Conservation (phyloP, 2,797 vertebrate species). For the Chrysocyon brachyurus region DNA sequence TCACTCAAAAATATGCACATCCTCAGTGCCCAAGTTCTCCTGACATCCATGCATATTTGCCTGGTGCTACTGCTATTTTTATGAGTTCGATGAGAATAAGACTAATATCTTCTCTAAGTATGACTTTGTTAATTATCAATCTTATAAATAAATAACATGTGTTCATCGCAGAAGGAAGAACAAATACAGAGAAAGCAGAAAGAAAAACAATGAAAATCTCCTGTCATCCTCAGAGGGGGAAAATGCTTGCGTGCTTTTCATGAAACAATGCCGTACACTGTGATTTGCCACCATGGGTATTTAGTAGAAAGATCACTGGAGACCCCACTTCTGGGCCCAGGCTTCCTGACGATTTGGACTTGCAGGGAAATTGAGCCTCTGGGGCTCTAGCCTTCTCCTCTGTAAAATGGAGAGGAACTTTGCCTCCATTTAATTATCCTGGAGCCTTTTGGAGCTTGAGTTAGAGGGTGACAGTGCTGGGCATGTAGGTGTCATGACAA, state of each 20-base stretch:
- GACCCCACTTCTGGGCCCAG: no score
- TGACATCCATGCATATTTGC: background rate
- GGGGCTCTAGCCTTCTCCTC: background rate
- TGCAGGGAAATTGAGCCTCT: background rate
- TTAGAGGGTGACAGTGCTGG: background rate
- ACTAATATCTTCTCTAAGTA: background rate
- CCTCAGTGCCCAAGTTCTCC: background rate
- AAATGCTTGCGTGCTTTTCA: background rate
- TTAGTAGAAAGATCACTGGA: background rate
- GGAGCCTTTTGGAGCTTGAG: background rate
- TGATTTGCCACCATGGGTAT: background rate
- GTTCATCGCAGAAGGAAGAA: background rate
- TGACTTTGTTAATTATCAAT: background rate
- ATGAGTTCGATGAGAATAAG: background rate
- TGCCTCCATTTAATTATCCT: background rate
- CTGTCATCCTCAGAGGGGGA: background rate
- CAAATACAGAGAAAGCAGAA: background rate
- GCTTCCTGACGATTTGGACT: background rate
- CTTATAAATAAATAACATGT: constrained; percentile 16
- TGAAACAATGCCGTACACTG: background rate
- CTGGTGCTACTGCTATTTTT: background rate
- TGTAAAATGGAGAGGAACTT: background rate
- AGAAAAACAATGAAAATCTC: background rate
- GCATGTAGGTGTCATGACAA: background rate
- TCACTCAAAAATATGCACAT: background rate